Evolutionary conservation across 2,888 invertebrate genomes (phyloP), one percentile per base, ranked within the genome.

Genomic region (Dorcus parallelipipedus): DNA sequence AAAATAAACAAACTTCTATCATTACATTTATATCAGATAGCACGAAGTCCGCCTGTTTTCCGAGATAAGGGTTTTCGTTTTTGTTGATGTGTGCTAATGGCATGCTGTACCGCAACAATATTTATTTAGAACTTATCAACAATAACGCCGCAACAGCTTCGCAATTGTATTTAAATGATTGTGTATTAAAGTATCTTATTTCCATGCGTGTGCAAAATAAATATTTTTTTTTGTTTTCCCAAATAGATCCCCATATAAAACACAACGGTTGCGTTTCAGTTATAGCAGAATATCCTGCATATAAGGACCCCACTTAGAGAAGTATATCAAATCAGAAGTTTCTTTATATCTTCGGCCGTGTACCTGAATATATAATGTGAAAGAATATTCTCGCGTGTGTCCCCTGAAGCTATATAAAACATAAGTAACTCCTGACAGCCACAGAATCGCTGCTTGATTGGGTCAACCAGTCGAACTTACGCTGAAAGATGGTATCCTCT

Each of bases 391-490:
- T 58, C 23, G 45, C 45, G 65, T 66, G 64, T 64, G 64, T 67
- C 66, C 67, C 71, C 68, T 64, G 65, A 67, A 71, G 72, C 67
- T 67, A 72, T 72, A 71, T 70, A 72, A 73, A 73, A 73, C 71
- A 69, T 71, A 72, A 73, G 71, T 70, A 73, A 72, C 69, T 71
- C 70, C 65, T 75, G 73, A 73, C 73, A 72, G 71, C 61, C 67
- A 64, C 71, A 68, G 71, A 74, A 74, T 75, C 71, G 71, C 66
- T 72, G 67, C 70, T 74, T 73, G 74, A 75, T 76, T 73, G 73
- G 72, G 73, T 73, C 71, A 73, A 69, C 69, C 67, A 60, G 63
- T 62, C 62, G 64, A 66, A 60, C 59, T 64, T 63, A 57, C 49
- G 56, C 58, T 58, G 54, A 58, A 60, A 60, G 58, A 64, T 60